Percentiles rank a stretch among this genome's conserved stretches.
These are phyloP conservation scores for Urocynchramus pylzowi DNA, from an alignment of 2,113 vertebrate species.

Conservation along the genomic window DNA sequence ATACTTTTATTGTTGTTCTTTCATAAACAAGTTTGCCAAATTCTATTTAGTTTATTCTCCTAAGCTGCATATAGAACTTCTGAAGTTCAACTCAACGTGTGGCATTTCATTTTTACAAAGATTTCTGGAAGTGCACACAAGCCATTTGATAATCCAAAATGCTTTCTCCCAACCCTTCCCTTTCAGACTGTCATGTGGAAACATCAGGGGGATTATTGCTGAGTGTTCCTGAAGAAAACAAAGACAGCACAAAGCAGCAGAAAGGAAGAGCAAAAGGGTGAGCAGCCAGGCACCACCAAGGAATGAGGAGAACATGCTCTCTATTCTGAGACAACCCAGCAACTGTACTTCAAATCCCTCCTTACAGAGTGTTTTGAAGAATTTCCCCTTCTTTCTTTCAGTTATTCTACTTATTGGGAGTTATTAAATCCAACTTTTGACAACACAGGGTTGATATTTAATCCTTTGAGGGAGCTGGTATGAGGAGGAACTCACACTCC, in stretches of 20 bases:
- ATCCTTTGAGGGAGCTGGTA: background rate
- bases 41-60: background rate
- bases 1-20: background rate
- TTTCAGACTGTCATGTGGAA: background rate
- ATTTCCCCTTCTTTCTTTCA: background rate
- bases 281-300: background rate
- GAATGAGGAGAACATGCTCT: background rate
- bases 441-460: background rate
- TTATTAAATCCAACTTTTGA: background rate
- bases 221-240: background rate
- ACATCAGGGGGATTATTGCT: background rate
- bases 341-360: background rate
- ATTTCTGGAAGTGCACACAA: background rate
- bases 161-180: background rate
- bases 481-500: background rate
- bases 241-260: background rate
- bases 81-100: background rate
- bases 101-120: background rate
- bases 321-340: background rate
- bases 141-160: slow-evolving; percentile 8
- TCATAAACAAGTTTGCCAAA: background rate
- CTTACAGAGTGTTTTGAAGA: background rate
- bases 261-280: background rate
- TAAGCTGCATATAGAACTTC: background rate
- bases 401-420: background rate